phyloP scores from a whole-genome alignment of 2,888 invertebrate species.

The Euzetes globulus region DNA sequence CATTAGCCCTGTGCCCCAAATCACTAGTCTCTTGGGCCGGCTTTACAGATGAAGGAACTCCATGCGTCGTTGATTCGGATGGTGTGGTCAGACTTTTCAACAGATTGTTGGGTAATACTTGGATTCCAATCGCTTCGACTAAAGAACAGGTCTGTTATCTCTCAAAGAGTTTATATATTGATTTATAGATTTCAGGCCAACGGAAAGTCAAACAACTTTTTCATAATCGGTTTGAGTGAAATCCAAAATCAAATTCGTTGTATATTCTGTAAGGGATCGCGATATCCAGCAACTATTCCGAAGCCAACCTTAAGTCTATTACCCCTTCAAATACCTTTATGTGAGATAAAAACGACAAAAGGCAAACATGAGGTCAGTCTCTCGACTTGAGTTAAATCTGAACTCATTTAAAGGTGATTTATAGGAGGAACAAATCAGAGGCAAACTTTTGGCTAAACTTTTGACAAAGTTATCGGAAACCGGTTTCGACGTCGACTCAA shows the following conservation, averaged over 20 bases:
- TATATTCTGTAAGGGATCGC: conserved; percentile 77
- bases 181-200: conserved; percentile 53
- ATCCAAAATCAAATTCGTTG: conserved; percentile 66
- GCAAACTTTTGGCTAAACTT: conserved; percentile 43
- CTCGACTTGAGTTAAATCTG: conserved; percentile 37
- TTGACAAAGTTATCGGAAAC: conserved; percentile 44
- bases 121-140: conserved; percentile 74
- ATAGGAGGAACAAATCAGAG: conserved; percentile 46
- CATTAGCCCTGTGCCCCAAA: conserved; percentile 47
- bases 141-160: conserved; percentile 57
- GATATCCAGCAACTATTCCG: conserved; percentile 76
- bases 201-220: conserved; percentile 65
- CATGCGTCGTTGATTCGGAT: conserved; percentile 65
- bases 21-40: conserved; percentile 52
- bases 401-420: not conserved
- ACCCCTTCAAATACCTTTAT: conserved; percentile 62
- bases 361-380: conserved; percentile 64
- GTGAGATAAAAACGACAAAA: conserved; percentile 70
- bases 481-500: conserved; percentile 46
- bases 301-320: conserved; percentile 72
- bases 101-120: conserved; percentile 57
- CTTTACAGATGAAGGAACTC: conserved; percentile 73
- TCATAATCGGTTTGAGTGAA: conserved; percentile 70
- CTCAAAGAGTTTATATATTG: not conserved
- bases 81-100: conserved; percentile 68